Base-by-base conservation (phyloP, 2,888 invertebrate species). In the Digitonthophagus gazella region DNA sequence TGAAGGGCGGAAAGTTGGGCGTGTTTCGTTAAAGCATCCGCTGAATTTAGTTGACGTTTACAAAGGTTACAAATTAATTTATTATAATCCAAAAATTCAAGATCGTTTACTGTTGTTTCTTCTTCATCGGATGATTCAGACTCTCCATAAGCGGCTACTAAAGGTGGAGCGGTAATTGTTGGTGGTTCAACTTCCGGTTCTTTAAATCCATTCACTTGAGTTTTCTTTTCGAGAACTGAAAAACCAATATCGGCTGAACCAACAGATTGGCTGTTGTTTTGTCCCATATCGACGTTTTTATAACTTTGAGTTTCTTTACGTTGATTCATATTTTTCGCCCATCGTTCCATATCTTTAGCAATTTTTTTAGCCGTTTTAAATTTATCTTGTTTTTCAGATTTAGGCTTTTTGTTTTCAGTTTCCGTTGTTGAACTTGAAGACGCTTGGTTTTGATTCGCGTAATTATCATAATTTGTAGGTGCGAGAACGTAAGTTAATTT, bases 301-400 rank as follows among this genome's bases (percentile, higher is more conserved):
- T 75, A 71, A 11, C 73, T 85, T 81, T 19, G 85, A 82, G 72
- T 83, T 82, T 96, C 95, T 81, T 98, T 98, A 84, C 96, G 96
- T 81, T 98, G 97, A 81, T 98, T 98, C 73, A 98, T 84, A 8
- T 95, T 95, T 77, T 98, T 95, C 0, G 98, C 99, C 99, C 99
- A 99, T 70, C 92, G 88, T 79, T 92, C 92, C 94, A 94, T 94
- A 76, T 94, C 93, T 84, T 98, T 98, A 0, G 97, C 97, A 75
- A 98, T 97, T 82, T 97, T 96, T 81, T 98, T 97, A 3, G 98
- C 98, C 8, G 96, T 96, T 84, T 97, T 97, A 0, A 96, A 97
- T 84, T 97, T 97, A 76, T 97, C 97, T 71, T 93, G 93, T 76
- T 94, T 94, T 61, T 88, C 90, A 75, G 88, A 90, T 76, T 89